Evolutionary conservation across 2,113 vertebrate genomes (phyloP), one percentile per base, ranked within the genome.

Genomic region (Pterocles orientalis): DNA sequence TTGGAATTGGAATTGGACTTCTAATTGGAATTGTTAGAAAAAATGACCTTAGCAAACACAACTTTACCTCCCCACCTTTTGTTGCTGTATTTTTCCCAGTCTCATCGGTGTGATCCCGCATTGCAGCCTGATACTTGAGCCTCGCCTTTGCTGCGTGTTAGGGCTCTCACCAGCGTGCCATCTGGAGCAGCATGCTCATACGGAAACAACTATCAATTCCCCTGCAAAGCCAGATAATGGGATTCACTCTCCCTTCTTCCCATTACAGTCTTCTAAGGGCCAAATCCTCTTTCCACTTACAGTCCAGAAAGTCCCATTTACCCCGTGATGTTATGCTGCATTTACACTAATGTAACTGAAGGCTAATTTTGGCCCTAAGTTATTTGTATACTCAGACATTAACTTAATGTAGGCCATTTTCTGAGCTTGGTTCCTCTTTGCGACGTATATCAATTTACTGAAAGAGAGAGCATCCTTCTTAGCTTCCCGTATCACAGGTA

Each of bases 371-470:
- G 77, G 86, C 82, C 72, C 41, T 7, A 18, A 47, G 83, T 82
- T 95, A 80, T 94, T 88, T 90, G 86, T 95, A 78, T 36, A 19
- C 69, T 69, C 2, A 0, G 69, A 76, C 92, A 97, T 94, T 94
- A 96, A 95, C 71, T 94, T 97, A 95, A 95, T 91, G 92, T 50
- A 85, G 91, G 51, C 51, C 80, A 84, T 96, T 96, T 97, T 97
- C 91, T 83, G 79, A 86, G 88, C 78, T 75, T 7, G 1, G 41
- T 60, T 88, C 92, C 82, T 84, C 92, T 92, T 77, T 82, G 76
- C 76, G 78, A 25, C 2, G 0, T 70, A 14, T 95, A 90, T 96
- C 96, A 92, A 80, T 80, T 96, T 95, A 88, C 94, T 91, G 93
- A 93, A 86, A 94, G 88, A 0, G 1, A 77, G 57, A 90, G 50